Evolutionary conservation across 2,888 invertebrate genomes (phyloP).

Genomic region (Bibio marci): DNA sequence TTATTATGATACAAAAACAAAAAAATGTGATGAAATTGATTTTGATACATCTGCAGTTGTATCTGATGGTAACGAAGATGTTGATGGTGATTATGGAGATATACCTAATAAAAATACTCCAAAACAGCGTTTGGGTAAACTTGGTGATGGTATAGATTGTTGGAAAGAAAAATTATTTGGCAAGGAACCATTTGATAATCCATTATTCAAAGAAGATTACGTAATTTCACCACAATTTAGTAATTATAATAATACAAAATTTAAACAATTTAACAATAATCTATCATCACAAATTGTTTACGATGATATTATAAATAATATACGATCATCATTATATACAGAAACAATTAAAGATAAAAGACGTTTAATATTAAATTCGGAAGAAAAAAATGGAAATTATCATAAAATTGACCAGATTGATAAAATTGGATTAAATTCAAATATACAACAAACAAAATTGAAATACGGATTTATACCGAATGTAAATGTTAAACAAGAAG

Average conservation of each 20-base stretch:
- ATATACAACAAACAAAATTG: too few relatives aligned
- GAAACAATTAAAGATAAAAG: too few relatives aligned
- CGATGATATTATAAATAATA: slow-evolving; percentile 11
- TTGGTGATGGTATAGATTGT: slow-evolving; percentile 60
- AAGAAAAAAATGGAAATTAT: too few relatives aligned
- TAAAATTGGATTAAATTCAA: too few relatives aligned
- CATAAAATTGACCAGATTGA: too few relatives aligned
- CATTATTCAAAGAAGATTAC: slow-evolving; percentile 43
- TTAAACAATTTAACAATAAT: not conserved
- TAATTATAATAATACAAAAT: not conserved
- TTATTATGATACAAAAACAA: slow-evolving; percentile 10
- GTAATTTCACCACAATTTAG: not conserved
- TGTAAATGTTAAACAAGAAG: too few relatives aligned
- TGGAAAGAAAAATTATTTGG: slow-evolving; percentile 60
- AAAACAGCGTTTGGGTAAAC: slow-evolving; percentile 34
- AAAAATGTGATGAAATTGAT: slow-evolving; percentile 16
- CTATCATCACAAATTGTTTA: slow-evolving; percentile 7
- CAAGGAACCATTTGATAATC: slow-evolving; percentile 55
- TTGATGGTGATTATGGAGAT: slow-evolving; percentile 8
- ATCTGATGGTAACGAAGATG: slow-evolving; percentile 28
- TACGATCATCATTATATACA: not conserved
- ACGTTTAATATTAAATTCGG: too few relatives aligned
- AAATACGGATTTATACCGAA: too few relatives aligned
- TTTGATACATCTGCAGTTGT: not conserved
- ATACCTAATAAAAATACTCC: slow-evolving; percentile 10